Conservation (phyloP, 2,797 vertebrate genomes). For the Petrocephalus schoutedeni region DNA sequence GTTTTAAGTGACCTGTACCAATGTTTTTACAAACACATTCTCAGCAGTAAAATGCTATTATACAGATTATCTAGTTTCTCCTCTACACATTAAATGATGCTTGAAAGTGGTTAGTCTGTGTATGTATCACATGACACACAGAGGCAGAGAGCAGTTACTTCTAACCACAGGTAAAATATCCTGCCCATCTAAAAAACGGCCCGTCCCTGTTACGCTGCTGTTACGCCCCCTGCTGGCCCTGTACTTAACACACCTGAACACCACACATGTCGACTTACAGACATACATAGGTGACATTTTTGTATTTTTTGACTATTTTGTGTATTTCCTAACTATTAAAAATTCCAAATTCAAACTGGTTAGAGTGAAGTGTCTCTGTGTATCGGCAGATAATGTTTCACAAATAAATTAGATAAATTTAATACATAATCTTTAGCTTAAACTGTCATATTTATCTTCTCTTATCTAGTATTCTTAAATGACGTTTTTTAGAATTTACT, state of each 20-base stretch:
- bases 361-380: background rate
- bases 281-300: background rate
- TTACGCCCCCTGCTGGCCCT: background rate
- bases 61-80: background rate
- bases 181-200: background rate
- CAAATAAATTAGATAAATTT: background rate
- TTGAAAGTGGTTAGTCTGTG: background rate
- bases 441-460: background rate
- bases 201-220: background rate
- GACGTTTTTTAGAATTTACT: background rate
- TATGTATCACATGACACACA: background rate
- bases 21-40: background rate
- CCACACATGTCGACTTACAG: background rate
- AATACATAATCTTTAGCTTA: background rate
- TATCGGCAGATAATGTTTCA: background rate
- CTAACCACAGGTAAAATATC: background rate
- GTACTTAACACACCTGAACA: background rate
- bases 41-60: background rate
- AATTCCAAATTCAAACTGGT: background rate
- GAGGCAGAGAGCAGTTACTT: background rate
- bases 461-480: background rate
- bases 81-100: background rate
- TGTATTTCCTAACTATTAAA: background rate
- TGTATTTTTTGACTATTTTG: background rate
- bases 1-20: background rate